phyloP scores from a whole-genome alignment of 1,140 invertebrate genomes.

The Fopius arisanus region DNA sequence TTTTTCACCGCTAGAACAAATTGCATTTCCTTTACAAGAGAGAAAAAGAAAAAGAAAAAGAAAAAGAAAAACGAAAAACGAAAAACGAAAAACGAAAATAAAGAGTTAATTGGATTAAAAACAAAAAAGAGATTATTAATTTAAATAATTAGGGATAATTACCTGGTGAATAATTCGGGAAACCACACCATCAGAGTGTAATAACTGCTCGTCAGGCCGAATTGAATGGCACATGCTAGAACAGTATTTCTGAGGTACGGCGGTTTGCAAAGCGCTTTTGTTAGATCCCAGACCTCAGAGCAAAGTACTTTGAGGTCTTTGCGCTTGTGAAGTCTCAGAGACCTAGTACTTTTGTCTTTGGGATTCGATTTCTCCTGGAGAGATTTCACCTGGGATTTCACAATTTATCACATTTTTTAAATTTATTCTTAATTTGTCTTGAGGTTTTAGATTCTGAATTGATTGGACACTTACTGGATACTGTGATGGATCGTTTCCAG shows the following conservation, averaged over 20 bases:
- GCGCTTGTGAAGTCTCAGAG: slow-evolving; percentile 67
- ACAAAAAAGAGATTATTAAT: background rate
- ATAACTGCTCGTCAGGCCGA: slow-evolving; percentile 79
- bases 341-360: slow-evolving; percentile 64
- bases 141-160: slow-evolving; percentile 13
- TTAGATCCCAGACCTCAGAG: slow-evolving; percentile 73
- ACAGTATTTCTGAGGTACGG: slow-evolving; percentile 76
- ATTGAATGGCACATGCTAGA: slow-evolving; percentile 78
- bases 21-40: no score
- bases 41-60: no score
- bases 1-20: background rate
- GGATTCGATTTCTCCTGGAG: slow-evolving; percentile 72
- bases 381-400: slow-evolving; percentile 73
- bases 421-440: no score
- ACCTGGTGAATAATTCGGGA: slow-evolving; percentile 75
- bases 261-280: slow-evolving; percentile 72
- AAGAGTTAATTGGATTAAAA: no score
- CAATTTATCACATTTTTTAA: no score
- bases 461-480: slow-evolving; percentile 69
- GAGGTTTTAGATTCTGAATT: no score
- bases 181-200: slow-evolving; percentile 88
- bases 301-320: slow-evolving; percentile 73
- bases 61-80: no score
- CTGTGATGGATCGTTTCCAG: slow-evolving; percentile 70
- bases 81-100: no score